Evolutionary conservation across 2,797 vertebrate genomes (phyloP).

Genomic region (Ptychobarbus kaznakovi): DNA sequence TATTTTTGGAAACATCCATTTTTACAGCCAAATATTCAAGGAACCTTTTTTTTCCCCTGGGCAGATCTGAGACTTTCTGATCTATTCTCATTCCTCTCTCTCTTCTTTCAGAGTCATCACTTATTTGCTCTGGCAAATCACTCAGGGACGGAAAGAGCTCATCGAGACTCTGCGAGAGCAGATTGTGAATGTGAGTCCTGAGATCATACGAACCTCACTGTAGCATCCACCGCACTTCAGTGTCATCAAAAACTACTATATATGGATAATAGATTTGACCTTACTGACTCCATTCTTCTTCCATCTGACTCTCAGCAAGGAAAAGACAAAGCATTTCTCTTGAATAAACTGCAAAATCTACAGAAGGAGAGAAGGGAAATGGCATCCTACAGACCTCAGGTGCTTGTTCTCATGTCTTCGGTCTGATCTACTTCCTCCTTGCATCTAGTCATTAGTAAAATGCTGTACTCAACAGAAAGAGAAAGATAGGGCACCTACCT

Average conservation of each 20-base stretch:
- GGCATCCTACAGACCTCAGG: slow-evolving; percentile 39
- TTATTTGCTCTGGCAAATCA: slow-evolving; percentile 90
- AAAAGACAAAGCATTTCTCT: slow-evolving; percentile 88
- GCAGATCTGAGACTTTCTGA: neutral
- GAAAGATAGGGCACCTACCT: neutral
- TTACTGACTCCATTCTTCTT: slow-evolving; percentile 15
- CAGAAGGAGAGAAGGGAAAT: slow-evolving; percentile 64
- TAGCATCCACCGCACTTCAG: neutral
- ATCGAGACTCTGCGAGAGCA: slow-evolving; percentile 79
- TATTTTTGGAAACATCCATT: neutral
- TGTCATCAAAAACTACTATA: neutral
- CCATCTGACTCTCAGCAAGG: slow-evolving; percentile 79
- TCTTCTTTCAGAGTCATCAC: slow-evolving; percentile 79
- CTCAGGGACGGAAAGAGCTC: slow-evolving; percentile 84
- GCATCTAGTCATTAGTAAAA: neutral
- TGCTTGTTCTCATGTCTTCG: neutral
- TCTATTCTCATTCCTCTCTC: slow-evolving; percentile 2
- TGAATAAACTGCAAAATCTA: slow-evolving; percentile 75
- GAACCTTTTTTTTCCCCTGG: neutral
- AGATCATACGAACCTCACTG: neutral
- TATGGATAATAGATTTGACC: neutral
- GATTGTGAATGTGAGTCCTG: slow-evolving; percentile 85
- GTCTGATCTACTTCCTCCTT: neutral
- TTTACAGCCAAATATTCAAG: neutral
- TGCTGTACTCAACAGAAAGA: neutral